phyloP scores from a whole-genome alignment of 1,140 invertebrate genomes.

The Sarcophaga bullata region DNA sequence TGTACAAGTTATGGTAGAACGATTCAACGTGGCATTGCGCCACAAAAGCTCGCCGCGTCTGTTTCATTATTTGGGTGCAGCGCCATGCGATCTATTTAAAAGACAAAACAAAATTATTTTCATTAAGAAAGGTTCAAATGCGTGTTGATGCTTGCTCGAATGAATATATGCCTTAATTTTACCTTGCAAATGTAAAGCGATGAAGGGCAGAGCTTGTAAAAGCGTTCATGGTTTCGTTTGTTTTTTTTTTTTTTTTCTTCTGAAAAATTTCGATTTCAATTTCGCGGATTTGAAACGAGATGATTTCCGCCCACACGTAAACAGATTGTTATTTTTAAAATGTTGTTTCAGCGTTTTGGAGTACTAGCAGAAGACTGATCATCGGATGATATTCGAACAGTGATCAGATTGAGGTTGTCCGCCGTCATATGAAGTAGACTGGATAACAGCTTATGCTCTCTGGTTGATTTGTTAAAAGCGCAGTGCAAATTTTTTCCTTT shows the following conservation, averaged over 20 bases:
- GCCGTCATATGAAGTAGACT: too few species aligned
- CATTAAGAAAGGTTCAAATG: not conserved
- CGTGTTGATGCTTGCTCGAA: too few species aligned
- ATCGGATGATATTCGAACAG: too few species aligned
- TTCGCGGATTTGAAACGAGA: too few species aligned
- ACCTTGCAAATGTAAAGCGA: not conserved
- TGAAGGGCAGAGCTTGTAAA: slow-evolving; percentile 6
- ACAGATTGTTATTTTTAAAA: not conserved
- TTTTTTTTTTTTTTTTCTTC: not conserved
- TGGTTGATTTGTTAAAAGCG: too few species aligned
- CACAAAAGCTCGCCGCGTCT: not conserved
- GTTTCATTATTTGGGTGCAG: not conserved
- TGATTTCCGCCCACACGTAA: too few species aligned
- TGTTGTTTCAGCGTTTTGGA: not conserved
- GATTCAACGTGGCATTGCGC: not conserved
- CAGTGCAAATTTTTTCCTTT: too few species aligned
- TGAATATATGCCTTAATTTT: not conserved
- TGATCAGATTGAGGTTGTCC: too few species aligned
- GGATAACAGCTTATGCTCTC: too few species aligned
- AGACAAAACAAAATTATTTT: not conserved
- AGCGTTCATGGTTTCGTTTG: too few species aligned
- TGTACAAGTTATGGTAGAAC: not conserved
- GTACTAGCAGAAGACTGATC: not conserved
- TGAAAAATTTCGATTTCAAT: too few species aligned
- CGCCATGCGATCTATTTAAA: not conserved